Percentiles rank a stretch among this genome's conserved stretches.
phyloP scores from a whole-genome alignment of 2,888 invertebrate genomes.

The Apodemia hepburni region DNA sequence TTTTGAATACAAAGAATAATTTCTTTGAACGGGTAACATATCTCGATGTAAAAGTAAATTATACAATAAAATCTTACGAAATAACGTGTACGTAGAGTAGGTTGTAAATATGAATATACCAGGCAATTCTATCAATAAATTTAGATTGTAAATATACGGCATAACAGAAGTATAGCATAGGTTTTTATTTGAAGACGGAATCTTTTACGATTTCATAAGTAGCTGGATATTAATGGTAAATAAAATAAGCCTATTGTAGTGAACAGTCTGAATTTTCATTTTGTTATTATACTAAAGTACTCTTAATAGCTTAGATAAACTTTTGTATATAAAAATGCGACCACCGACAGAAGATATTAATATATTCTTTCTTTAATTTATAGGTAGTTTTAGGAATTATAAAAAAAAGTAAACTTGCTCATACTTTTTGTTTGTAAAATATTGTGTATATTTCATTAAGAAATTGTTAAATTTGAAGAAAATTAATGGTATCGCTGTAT shows the following conservation, averaged over 20 bases:
- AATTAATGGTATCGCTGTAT: background rate
- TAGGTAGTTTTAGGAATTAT: constrained; percentile 25
- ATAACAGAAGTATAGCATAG: background rate
- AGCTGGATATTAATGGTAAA: background rate
- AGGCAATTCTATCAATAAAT: background rate
- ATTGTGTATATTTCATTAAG: background rate
- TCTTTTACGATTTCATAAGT: background rate
- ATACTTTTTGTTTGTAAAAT: background rate
- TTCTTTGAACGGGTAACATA: too few species aligned
- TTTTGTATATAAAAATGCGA: constrained; percentile 31
- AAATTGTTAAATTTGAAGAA: background rate
- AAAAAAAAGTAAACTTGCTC: background rate
- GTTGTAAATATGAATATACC: background rate
- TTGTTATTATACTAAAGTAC: background rate
- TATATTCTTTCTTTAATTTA: constrained; percentile 33
- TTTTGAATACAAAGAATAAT: too few species aligned
- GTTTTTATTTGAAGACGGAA: background rate
- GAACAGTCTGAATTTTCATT: background rate
- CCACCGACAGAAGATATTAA: constrained; percentile 37
- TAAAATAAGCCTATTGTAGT: background rate
- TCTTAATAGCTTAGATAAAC: constrained; percentile 6
- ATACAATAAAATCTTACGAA: too few species aligned
- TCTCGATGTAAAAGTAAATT: too few species aligned
- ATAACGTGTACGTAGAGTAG: too few species aligned
- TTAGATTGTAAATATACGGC: background rate